These are phyloP conservation scores for Ariopsis seemanni DNA, from an alignment of 2,113 vertebrate genomes.

Conservation along the genomic window DNA sequence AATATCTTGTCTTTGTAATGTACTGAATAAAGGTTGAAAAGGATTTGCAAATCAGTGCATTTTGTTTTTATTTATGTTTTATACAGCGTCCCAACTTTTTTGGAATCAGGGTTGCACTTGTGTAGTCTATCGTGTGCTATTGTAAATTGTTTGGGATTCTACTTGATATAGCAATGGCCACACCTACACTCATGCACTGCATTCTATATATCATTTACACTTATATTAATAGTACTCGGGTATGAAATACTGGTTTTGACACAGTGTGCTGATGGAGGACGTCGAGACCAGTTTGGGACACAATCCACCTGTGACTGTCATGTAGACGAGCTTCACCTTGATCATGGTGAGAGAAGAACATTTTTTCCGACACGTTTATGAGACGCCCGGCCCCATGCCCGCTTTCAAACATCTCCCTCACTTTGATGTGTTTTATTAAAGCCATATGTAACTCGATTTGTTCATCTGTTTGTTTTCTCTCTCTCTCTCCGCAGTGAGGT, in stretches of 20 bases:
- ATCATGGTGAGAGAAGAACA: slow-evolving; percentile 66
- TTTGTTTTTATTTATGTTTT: no score
- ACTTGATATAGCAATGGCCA: background rate
- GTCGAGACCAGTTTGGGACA: background rate
- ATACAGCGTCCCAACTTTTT: no score
- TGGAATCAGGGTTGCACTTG: no score
- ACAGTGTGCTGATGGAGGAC: background rate
- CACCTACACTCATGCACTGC: background rate
- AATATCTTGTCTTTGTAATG: no score
- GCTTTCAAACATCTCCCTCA: slow-evolving; percentile 46
- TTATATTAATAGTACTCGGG: background rate
- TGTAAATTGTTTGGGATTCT: background rate
- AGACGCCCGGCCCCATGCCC: slow-evolving; percentile 67
- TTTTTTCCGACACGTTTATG: slow-evolving; percentile 74
- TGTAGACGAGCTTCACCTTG: slow-evolving; percentile 64
- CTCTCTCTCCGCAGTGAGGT: slow-evolving; percentile 59
- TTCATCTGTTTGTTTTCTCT: slow-evolving; percentile 62
- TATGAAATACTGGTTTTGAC: background rate
- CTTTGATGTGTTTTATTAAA: slow-evolving; percentile 75
- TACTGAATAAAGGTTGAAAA: no score
- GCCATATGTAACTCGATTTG: slow-evolving; percentile 73
- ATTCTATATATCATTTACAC: background rate
- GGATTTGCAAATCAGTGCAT: no score
- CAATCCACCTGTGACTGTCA: slow-evolving; percentile 49
- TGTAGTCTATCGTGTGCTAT: background rate